These are phyloP conservation scores for Selene dorsalis DNA, from an alignment of 2,797 vertebrate species.

Conservation along the genomic window DNA sequence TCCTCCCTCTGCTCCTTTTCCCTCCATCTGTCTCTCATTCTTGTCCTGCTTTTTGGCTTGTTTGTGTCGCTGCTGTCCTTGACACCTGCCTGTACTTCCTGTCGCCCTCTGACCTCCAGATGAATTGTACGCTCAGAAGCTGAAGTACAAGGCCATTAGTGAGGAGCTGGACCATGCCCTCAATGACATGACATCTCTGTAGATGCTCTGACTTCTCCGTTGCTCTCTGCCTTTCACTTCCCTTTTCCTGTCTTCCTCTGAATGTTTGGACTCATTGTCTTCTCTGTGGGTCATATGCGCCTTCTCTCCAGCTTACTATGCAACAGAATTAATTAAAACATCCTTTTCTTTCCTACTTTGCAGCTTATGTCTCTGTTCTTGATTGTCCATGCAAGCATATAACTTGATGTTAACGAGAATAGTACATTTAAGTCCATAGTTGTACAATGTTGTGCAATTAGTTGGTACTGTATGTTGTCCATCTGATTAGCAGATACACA, in stretches of 20 bases:
- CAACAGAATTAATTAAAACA: constrained; percentile 63
- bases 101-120: constrained; percentile 83
- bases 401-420: neutral
- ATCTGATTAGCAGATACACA: constrained; percentile 45
- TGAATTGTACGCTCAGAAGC: constrained; percentile 94
- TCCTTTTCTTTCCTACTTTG: constrained; percentile 64
- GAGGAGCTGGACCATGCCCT: constrained; percentile 96
- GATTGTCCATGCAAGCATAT: neutral
- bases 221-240: constrained; percentile 36
- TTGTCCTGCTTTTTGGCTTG: constrained; percentile 67
- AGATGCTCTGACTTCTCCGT: constrained; percentile 62
- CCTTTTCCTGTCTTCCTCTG: constrained; percentile 46
- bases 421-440: neutral
- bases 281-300: constrained; percentile 75
- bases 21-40: constrained; percentile 58
- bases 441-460: neutral
- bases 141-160: constrained; percentile 96
- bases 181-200: constrained; percentile 94
- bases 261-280: constrained; percentile 40
- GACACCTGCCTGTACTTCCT: constrained; percentile 73
- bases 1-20: constrained; percentile 69
- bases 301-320: constrained; percentile 71
- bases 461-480: constrained; percentile 11
- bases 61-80: constrained; percentile 71
- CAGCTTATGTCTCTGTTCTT: constrained; percentile 59